Base-by-base conservation (phyloP, 2,797 vertebrate genomes). In the Bryconaethiops microstoma region DNA sequence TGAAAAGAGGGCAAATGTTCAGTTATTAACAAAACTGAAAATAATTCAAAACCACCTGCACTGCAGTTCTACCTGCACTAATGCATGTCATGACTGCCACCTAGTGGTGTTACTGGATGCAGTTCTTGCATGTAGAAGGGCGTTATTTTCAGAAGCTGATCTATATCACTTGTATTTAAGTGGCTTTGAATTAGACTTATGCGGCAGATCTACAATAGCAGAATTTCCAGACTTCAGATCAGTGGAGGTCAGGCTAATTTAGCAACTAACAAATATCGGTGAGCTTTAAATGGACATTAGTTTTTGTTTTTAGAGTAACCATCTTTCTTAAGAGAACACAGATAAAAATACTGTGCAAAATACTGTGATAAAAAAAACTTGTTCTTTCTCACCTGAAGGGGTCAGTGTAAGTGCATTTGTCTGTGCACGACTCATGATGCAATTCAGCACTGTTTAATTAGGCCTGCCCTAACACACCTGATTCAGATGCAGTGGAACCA, bases 21-120 rank as follows among this genome's bases (percentile, higher is more conserved):
- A 48, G 45, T 48, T 48, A 48, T 48, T 48, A 8, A 48, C 1
- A 12, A 48, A 48, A 48, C 42, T 45, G 42, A 45, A 1, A 7
- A 5, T 45, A 29, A 59, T 12, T 17, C 13, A 25, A 48, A 12
- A 25, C 39, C 23, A 29, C 7, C 50, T 8, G n/a, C 4, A 8
- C 40, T 21, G 7, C n/a, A 35, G 13, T 9, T 16, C 21, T 21
- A n/a, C 4, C 23, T 8, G 45, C 12, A 55, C 50, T 19, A 68
- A 19, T 16, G 60, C 54, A 68, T 19, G 35, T 4, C 50, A 67
- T 42, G 59, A 67, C 70, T 80, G 78, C 78, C 84, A 78, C 65
- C 84, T 85, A 25, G 81, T 83, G 84, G 84, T 55, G 7, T 1
- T 48, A 13, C 4, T 21, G 60, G 42, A 8, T 23, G 1, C 21